phyloP scores from a whole-genome alignment of 1,140 invertebrate species.

The Chlorops oryzae region DNA sequence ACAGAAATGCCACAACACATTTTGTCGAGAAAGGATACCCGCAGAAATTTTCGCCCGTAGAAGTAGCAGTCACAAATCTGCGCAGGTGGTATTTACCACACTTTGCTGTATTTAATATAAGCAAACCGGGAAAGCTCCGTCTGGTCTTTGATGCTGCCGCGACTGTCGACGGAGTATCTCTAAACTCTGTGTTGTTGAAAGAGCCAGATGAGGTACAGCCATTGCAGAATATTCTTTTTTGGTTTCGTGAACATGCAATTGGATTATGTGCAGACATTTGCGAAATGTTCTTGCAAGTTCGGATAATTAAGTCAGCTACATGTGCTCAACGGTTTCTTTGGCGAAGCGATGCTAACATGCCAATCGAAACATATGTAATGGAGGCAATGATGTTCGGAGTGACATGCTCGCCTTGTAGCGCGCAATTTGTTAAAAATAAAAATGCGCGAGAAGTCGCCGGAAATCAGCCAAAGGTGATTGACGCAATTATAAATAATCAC shows the following conservation, averaged over 20 bases:
- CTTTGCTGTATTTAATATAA: not conserved
- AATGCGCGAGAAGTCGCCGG: constrained; percentile 25
- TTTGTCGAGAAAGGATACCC: not conserved
- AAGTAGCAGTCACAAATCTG: not conserved
- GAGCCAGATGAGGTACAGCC: constrained; percentile 29
- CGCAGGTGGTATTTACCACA: not conserved
- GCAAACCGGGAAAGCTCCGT: too few relatives aligned
- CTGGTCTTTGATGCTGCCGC: too few relatives aligned
- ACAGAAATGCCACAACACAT: not conserved
- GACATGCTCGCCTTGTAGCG: constrained; percentile 33
- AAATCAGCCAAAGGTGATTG: constrained; percentile 19
- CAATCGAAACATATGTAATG: constrained; percentile 16
- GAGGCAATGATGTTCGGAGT: constrained; percentile 31
- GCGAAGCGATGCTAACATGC: constrained; percentile 15
- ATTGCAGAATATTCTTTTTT: constrained; percentile 29
- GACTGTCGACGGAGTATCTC: too few relatives aligned
- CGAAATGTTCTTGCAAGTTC: constrained; percentile 27
- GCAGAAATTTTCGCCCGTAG: not conserved
- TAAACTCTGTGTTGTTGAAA: constrained; percentile 12
- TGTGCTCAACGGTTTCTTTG: constrained; percentile 31
- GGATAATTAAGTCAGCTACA: constrained; percentile 22
- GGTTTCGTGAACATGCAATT: constrained; percentile 26
- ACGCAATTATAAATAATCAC: constrained; percentile 26
- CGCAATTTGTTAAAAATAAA: constrained; percentile 35
- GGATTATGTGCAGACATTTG: constrained; percentile 29